Evolutionary conservation across 2,113 vertebrate genomes (phyloP), one percentile per base, ranked within the genome.

Genomic region (Rhombomys opimus): DNA sequence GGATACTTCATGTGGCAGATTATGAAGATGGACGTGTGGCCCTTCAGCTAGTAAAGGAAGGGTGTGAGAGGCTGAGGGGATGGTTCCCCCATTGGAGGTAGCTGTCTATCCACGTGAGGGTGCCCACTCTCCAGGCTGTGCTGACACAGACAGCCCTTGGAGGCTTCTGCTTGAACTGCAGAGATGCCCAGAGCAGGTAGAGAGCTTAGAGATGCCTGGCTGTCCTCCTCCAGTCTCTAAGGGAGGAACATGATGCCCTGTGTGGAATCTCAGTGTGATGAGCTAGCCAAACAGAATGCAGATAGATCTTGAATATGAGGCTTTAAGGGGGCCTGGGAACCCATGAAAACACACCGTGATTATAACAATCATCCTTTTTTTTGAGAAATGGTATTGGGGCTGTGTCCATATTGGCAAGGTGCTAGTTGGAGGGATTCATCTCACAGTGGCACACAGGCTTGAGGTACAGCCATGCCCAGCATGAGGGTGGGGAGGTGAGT

Each of bases 391-490:
- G 41, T 63, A 35, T 35, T 59, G 59, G 46, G 41, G 67, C 46
- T 32, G 10, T 35, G n/a, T 54, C n/a, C 32, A 3, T 4, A 0
- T 77, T 25, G 10, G 11, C 73, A 67, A 77, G 59, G n/a, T 22
- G 67, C 54, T 50, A 8, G 18, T 65, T 67, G 22, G 35, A 54
- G 30, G 12, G 20, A 38, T 41, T 38, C 9, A 46, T n/a, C 23
- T 57, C 4, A 59, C 1, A 0, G 7, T 2, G n/a, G 27, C 17
- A 23, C 14, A 17, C 1, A 15, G 35, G 41, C 2, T 17, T 0
- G 23, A 72, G 73, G 32, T 3, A 0, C 23, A 78, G 46, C 14
- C 22, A 0, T n/a, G 32, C 35, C 22, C 0, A 14, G 86, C 76
- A 6, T 8, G 12, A 54, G 12, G 59, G 5, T 22, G 50, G 67